Evolutionary conservation across 2,113 vertebrate species (phyloP), one percentile per base, ranked within the genome.

Genomic region (Polypterus senegalus): DNA sequence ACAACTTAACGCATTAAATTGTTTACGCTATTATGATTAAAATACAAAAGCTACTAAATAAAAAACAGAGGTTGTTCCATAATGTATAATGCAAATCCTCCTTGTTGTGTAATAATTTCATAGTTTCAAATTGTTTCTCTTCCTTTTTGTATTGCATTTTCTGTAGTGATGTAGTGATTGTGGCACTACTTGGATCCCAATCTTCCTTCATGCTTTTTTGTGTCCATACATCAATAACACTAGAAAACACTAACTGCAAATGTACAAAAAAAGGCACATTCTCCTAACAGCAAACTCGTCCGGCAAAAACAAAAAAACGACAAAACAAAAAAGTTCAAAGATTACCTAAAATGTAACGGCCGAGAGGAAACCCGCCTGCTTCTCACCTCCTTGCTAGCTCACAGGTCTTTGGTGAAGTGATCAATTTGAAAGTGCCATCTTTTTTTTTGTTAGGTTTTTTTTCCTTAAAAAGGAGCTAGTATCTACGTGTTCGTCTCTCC

Each of bases 211-310:
- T 90, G 86, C 83, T 83, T 85, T 67, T 77, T 83, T 86, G 85
- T 91, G 84, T 92, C 87, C 78, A 79, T 84, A 83, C 82, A 78
- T 86, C 83, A 78, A 79, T 87, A 78, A 86, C 86, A 88, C 85
- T 83, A 87, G 84, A 81, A 90, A 82, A 83, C 88, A 73, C 80
- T 88, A 83, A 90, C 91, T 89, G 86, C 78, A 90, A 89, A 91
- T 90, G 82, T 90, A 94, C 82, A 91, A 92, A 96, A 74, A 92
- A 96, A 97, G 93, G 93, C 93, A 98, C 92, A 87, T 91, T 90
- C 87, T 92, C 84, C 87, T 91, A 92, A 91, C 89, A 83, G 87
- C 88, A 87, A 83, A 86, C 82, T 86, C 81, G 81, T 89, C 88
- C 86, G 86, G 88, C 86, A 90, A 86, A 76, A 90, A 88, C 83